Conservation (phyloP, 1,140 invertebrate species). For the Heliconius congener region DNA sequence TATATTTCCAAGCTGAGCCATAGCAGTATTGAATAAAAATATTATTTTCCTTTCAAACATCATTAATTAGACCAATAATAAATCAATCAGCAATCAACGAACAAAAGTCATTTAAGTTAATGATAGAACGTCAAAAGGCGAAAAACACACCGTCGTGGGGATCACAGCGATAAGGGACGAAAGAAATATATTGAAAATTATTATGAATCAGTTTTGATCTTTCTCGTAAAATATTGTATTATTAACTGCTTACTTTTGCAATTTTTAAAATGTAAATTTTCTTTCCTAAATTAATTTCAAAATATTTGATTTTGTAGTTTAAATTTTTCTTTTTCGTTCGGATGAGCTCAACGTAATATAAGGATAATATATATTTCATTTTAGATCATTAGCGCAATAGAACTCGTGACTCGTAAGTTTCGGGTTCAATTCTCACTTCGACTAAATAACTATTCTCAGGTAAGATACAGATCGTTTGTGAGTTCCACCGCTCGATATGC, state of each 20-base stretch:
- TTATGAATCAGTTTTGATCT: conserved; percentile 5
- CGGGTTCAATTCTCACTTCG: no score
- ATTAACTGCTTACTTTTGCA: not conserved
- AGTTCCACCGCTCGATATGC: no score
- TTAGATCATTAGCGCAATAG: not conserved
- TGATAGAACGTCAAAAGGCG: conserved; percentile 24
- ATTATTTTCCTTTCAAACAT: conserved; percentile 3
- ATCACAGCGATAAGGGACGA: conserved; percentile 23
- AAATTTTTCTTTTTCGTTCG: not conserved
- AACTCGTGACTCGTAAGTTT: no score
- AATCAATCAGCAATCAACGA: conserved; percentile 51
- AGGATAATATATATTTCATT: not conserved
- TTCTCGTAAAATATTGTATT: not conserved
- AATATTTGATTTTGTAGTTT: not conserved
- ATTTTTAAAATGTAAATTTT: not conserved
- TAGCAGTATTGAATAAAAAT: not conserved
- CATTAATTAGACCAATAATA: conserved; percentile 47
- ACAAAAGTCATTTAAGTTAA: conserved; percentile 31
- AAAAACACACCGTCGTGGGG: conserved; percentile 25
- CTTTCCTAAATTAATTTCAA: not conserved
- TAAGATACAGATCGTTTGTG: no score
- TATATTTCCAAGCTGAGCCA: not conserved
- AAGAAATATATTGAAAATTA: conserved; percentile 22
- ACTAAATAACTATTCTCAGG: no score
- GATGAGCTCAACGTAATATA: not conserved